Conservation (phyloP, 2,797 vertebrate genomes). For the Esox masquinongy region DNA sequence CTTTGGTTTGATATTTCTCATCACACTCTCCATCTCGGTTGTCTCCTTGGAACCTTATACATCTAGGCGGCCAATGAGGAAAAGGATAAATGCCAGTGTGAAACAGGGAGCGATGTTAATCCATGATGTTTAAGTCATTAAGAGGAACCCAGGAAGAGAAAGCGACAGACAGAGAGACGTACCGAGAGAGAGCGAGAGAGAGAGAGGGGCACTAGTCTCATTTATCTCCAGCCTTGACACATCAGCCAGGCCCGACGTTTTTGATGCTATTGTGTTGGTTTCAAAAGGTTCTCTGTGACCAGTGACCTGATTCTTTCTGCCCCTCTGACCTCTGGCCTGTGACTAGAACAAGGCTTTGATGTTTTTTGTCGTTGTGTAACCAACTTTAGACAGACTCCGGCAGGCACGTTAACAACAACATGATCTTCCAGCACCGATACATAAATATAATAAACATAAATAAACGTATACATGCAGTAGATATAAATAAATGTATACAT, state of each 20-base stretch:
- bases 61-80: conserved; percentile 53
- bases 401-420: not conserved
- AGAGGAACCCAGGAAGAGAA: conserved; percentile 23
- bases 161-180: conserved; percentile 9
- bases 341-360: conserved; percentile 15
- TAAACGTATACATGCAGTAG: no score
- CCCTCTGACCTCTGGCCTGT: conserved; percentile 28
- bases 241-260: conserved; percentile 7
- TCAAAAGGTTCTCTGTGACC: conserved; percentile 27
- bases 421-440: no score
- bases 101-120: conserved; percentile 68
- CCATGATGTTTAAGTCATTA: conserved; percentile 71
- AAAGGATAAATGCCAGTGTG: conserved; percentile 58
- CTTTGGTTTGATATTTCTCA: conserved; percentile 38
- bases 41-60: conserved; percentile 60
- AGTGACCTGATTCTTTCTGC: conserved; percentile 11
- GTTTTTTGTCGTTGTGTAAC: conserved; percentile 13
- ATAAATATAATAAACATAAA: no score
- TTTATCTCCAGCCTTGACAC: conserved; percentile 35
- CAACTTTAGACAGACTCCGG: conserved; percentile 17
- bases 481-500: no score
- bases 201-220: conserved; percentile 23
- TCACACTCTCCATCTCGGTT: not conserved
- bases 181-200: not conserved
- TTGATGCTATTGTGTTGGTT: conserved; percentile 10